These are phyloP conservation scores for Eublepharis macularius DNA, from an alignment of 2,113 vertebrate species.

Conservation along the genomic window DNA sequence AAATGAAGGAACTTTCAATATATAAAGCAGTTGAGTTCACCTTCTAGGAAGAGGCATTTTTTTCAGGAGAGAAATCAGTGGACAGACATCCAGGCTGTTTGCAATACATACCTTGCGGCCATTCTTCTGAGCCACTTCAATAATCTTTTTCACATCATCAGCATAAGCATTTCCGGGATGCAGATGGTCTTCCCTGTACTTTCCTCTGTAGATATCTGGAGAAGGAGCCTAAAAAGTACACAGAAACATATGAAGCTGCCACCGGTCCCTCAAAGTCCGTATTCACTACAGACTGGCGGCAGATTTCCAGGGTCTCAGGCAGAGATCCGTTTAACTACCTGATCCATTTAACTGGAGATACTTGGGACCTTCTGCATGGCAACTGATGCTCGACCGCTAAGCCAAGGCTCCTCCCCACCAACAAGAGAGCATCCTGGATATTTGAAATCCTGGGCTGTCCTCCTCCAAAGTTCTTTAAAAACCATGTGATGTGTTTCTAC, in stretches of 20 bases:
- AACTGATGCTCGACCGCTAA: not conserved
- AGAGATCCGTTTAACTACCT: no score
- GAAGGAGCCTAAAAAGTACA: slow-evolving; percentile 83
- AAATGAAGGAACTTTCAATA: slow-evolving; percentile 36
- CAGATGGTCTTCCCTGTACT: slow-evolving; percentile 85
- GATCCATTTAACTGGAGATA: no score
- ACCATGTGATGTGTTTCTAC: not conserved
- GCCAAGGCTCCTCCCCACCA: not conserved
- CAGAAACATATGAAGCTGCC: no score
- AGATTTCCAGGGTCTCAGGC: no score
- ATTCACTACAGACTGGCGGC: no score
- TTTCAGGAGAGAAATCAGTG: not conserved
- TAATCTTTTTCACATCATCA: slow-evolving; percentile 88
- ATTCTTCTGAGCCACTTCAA: slow-evolving; percentile 75
- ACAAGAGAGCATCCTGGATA: not conserved
- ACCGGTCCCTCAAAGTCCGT: no score
- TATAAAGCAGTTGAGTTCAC: not conserved
- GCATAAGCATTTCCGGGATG: slow-evolving; percentile 90
- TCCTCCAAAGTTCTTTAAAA: not conserved
- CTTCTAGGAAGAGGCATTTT: not conserved
- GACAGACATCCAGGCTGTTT: not conserved
- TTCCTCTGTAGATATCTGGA: slow-evolving; percentile 95
- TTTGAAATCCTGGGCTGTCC: not conserved
- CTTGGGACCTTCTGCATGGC: no score
- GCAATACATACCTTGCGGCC: slow-evolving; percentile 83